Evolutionary conservation across 2,797 vertebrate genomes (phyloP), one percentile per base, ranked within the genome.

Genomic region (Bradypodion pumilum): DNA sequence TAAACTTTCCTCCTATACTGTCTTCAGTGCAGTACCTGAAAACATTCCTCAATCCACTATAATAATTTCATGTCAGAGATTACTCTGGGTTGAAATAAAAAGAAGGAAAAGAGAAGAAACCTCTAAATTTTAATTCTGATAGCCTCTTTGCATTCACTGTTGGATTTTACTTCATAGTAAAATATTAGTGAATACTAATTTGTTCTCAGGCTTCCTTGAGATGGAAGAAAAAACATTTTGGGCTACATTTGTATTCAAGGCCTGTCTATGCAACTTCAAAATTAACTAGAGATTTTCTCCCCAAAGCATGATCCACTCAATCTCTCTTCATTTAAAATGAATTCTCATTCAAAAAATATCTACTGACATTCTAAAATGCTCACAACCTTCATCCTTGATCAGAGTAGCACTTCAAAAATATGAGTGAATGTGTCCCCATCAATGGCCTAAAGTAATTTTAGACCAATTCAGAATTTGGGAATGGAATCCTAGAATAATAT

Each of bases 341-440:
- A 29, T 78, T 73, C 21, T 49, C 42, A 69, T 81, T 85, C 86
- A 46, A 74, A 87, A 56, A 69, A 29, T 15, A 66, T 4, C 15
- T 23, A 23, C 0, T 84, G 66, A 56, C 78, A 78, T 79, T 75
- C 1, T 65, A 84, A 76, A 78, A 82, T 35, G 59, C 15, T 80
- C 9, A 80, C n/a, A 16, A 84, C 8, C 44, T 74, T 35, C 59
- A 42, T 81, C 49, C 35, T 83, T 40, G 27, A 27, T 62, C 13
- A n/a, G 12, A 52, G 29, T 25, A 1, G 62, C n/a, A 83, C 81
- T 92, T 90, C 70, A 49, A 88, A 10, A 91, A 73, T 15, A 86
- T 62, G 37, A 16, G 60, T 77, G 63, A 89, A 91, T 82, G 2
- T 19, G 81, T 82, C 37, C 77, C 83, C 7, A 86, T 82, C 85